Conservation (phyloP, 2,797 vertebrate genomes). For the Oreortyx pictus region DNA sequence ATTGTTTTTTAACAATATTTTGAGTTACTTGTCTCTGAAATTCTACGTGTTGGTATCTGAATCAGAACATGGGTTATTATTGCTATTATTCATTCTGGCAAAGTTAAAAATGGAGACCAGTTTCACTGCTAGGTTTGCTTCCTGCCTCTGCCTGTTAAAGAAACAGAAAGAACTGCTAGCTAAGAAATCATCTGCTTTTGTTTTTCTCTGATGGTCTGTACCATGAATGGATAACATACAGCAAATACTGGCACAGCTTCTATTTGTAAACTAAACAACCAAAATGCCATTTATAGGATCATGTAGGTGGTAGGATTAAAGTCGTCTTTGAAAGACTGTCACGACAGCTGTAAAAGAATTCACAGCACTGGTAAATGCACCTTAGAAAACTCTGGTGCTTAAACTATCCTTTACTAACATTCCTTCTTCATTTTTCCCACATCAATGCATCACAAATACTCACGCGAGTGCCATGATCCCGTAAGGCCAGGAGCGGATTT, state of each 20-base stretch:
- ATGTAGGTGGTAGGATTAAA: not conserved
- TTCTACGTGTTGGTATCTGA: not conserved
- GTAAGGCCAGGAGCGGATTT: conserved; percentile 87
- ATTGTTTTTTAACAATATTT: not conserved
- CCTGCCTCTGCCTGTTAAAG: not conserved
- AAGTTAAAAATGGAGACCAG: not conserved
- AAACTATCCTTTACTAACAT: accelerated
- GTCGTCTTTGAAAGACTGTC: not conserved
- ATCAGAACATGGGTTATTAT: not conserved
- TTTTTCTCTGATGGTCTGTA: not conserved
- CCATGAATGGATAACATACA: not conserved
- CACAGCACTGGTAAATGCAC: not conserved
- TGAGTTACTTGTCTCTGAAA: not conserved
- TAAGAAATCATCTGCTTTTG: not conserved
- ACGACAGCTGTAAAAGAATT: not conserved
- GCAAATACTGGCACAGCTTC: not conserved
- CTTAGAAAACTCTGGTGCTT: not conserved
- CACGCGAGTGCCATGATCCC: conserved; percentile 92
- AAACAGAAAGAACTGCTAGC: not conserved
- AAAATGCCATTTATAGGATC: not conserved
- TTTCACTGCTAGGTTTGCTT: not conserved
- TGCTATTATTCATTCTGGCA: not conserved
- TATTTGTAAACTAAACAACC: not conserved
- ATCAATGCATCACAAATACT: conserved; percentile 69
- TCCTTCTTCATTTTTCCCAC: not conserved